phyloP scores from a whole-genome alignment of 2,888 invertebrate genomes.

The Charanyca ferruginea region DNA sequence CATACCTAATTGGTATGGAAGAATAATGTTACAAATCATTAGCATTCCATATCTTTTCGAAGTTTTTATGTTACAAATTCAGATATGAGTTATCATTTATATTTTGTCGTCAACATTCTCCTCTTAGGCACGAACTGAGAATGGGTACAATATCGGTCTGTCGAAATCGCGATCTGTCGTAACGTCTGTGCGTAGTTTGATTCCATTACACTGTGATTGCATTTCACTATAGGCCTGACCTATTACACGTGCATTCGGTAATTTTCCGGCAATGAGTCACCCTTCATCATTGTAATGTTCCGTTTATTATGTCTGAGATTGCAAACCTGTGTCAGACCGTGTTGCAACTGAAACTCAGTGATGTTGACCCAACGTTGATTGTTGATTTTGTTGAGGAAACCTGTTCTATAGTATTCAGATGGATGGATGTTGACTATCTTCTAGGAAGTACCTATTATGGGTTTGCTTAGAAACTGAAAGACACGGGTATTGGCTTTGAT shows the following conservation, averaged over 20 bases:
- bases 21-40: too few species aligned
- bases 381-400: conserved; percentile 39
- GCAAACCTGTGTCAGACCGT: conserved; percentile 29
- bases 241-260: conserved; percentile 7
- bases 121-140: conserved; percentile 23
- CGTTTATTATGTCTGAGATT: conserved; percentile 28
- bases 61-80: too few species aligned
- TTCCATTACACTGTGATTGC: conserved; percentile 7
- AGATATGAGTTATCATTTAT: not conserved
- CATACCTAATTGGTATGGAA: too few species aligned
- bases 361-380: conserved; percentile 35
- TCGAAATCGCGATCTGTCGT: conserved; percentile 33
- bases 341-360: conserved; percentile 32
- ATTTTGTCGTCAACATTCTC: conserved; percentile 29
- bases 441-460: not conserved
- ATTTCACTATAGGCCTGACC: conserved; percentile 14
- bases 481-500: too few species aligned
- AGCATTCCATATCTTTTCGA: too few species aligned
- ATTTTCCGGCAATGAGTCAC: conserved; percentile 19
- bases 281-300: conserved; percentile 17
- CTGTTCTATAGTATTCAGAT: conserved; percentile 26
- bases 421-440: conserved; percentile 5
- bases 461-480: not conserved
- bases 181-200: conserved; percentile 29
- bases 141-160: conserved; percentile 7